phyloP scores from a whole-genome alignment of 2,113 vertebrate genomes.

The Gnathonemus echidnorhynchus region DNA sequence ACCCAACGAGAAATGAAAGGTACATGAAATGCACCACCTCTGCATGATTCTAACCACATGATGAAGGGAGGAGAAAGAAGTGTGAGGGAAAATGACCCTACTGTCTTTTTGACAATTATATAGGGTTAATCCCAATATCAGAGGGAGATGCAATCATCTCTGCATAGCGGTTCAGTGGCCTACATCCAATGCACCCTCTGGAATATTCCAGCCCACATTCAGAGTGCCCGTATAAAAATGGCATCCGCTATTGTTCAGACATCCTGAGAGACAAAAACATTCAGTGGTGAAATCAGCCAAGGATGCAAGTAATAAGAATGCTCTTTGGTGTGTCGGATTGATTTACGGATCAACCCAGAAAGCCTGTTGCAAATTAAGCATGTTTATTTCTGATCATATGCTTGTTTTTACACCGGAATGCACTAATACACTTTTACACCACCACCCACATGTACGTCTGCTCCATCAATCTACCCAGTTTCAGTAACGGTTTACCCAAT shows the following conservation, averaged over 20 bases:
- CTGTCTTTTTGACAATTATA: conserved; percentile 12
- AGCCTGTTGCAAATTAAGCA: not conserved
- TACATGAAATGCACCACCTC: not conserved
- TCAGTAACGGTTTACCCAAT: not conserved
- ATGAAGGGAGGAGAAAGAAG: not conserved
- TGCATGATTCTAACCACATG: not conserved
- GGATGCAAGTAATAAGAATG: not conserved
- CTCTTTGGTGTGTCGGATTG: not conserved
- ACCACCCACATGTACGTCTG: not conserved
- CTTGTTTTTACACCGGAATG: not conserved
- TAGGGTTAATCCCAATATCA: conserved; percentile 25
- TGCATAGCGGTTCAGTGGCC: conserved; percentile 37
- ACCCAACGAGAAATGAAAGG: not conserved
- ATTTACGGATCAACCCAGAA: not conserved
- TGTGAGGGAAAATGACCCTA: not conserved
- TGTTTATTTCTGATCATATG: not conserved
- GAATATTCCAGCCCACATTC: conserved; percentile 39
- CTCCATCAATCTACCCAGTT: not conserved
- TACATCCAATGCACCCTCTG: conserved; percentile 34
- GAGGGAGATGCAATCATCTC: conserved; percentile 33
- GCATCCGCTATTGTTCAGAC: not conserved
- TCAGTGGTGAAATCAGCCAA: conserved; percentile 18
- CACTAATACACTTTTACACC: not conserved
- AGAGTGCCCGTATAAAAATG: conserved; percentile 28
- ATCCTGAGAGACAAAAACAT: conserved; percentile 3